These are phyloP conservation scores for Chloropsis hardwickii DNA, from an alignment of 2,113 vertebrate genomes.

Conservation along the genomic window DNA sequence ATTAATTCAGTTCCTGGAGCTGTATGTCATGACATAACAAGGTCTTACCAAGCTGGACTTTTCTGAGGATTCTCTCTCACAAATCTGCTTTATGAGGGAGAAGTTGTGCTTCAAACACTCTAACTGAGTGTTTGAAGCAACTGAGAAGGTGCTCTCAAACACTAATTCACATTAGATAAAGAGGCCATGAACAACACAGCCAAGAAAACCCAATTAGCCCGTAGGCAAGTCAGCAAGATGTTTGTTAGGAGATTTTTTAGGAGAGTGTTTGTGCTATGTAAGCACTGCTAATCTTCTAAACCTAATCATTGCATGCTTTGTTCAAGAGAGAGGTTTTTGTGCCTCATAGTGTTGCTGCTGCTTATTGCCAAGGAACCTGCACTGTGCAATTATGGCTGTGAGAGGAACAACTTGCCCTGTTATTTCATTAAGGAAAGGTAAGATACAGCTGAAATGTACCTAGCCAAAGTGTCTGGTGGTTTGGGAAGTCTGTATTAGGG, in stretches of 20 bases:
- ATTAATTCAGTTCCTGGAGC: neutral
- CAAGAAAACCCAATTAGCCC: neutral
- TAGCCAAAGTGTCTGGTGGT: slow-evolving; percentile 69
- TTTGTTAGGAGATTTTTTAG: no score
- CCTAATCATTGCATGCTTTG: neutral
- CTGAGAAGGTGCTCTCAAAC: neutral
- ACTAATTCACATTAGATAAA: neutral
- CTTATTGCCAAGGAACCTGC: neutral
- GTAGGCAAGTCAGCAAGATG: neutral
- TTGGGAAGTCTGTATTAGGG: slow-evolving; percentile 74
- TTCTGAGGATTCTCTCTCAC: neutral
- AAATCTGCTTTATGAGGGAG: neutral
- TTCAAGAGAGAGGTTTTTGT: neutral
- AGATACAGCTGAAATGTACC: slow-evolving; percentile 38
- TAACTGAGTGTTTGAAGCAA: no score
- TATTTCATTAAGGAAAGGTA: neutral
- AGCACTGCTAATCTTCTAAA: neutral
- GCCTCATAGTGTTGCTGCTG: neutral
- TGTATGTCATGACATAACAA: neutral
- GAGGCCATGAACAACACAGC: neutral
- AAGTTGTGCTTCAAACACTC: neutral
- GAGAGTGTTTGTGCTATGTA: neutral
- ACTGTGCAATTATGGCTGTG: neutral
- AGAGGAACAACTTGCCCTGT: neutral
- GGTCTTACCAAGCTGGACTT: neutral